Evolutionary conservation across 2,113 vertebrate species (phyloP).

Genomic region (Pimephales promelas): DNA sequence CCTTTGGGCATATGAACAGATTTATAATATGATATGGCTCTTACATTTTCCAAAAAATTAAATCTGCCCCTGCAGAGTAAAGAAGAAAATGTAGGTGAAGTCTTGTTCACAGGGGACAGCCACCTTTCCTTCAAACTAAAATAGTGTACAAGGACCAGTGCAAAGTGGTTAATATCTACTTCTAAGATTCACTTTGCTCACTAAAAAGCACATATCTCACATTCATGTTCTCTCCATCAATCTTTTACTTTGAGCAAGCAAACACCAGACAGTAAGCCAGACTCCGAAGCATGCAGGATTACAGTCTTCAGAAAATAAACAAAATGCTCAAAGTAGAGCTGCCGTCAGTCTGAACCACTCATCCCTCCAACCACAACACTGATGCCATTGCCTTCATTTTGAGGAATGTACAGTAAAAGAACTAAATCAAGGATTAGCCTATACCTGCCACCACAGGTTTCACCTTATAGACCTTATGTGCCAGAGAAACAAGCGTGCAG

Average conservation of each 20-base stretch:
- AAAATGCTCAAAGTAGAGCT: constrained; percentile 32
- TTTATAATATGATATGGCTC: neutral
- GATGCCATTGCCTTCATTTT: constrained; percentile 1
- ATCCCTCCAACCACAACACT: constrained; percentile 20
- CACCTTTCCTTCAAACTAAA: neutral
- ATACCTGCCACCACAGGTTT: neutral
- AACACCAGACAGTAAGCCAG: constrained; percentile 23
- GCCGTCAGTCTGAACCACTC: constrained; percentile 12
- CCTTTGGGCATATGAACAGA: neutral
- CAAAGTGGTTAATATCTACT: neutral
- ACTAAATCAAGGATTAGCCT: neutral
- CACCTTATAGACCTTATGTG: neutral
- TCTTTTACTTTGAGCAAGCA: constrained; percentile 4
- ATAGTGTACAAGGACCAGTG: neutral
- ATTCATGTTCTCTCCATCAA: constrained; percentile 2
- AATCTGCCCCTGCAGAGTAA: neutral
- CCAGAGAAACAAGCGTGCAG: too few species aligned
- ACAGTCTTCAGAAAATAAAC: constrained; percentile 42
- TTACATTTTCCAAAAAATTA: neutral
- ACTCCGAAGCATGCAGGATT: constrained; percentile 45
- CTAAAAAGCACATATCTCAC: neutral
- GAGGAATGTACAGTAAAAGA: neutral
- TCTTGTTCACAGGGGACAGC: neutral
- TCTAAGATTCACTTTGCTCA: neutral
- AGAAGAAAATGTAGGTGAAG: neutral